Percentiles rank a stretch among this genome's conserved stretches.
phyloP scores from a whole-genome alignment of 1,140 invertebrate genomes.

The Cydia amplana region DNA sequence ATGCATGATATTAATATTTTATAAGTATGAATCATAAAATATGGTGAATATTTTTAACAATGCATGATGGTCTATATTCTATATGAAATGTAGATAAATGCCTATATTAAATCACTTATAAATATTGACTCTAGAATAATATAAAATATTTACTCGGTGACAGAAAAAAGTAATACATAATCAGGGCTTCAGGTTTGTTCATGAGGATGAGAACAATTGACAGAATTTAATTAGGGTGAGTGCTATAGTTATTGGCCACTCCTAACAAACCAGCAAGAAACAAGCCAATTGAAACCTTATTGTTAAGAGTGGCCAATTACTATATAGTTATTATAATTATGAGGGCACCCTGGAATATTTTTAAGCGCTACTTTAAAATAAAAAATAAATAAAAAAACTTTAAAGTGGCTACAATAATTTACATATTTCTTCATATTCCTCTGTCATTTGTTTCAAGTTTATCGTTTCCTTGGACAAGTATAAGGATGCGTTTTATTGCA shows the following conservation, averaged over 20 bases:
- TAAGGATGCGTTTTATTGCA: too few relatives aligned
- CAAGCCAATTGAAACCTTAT: too few relatives aligned
- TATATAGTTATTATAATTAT: background rate
- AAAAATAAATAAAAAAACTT: too few relatives aligned
- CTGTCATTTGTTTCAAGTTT: too few relatives aligned
- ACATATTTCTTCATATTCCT: too few relatives aligned
- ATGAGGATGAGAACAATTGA: background rate
- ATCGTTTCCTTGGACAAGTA: too few relatives aligned
- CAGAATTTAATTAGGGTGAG: background rate
- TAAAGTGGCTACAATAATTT: too few relatives aligned
- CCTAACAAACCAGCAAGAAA: too few relatives aligned
- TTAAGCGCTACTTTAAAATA: too few relatives aligned
- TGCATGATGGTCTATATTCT: constrained; percentile 18
- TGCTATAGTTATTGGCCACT: too few relatives aligned
- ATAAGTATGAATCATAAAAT: constrained; percentile 27
- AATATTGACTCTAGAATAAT: constrained; percentile 20
- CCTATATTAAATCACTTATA: constrained; percentile 23
- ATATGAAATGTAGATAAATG: constrained; percentile 1
- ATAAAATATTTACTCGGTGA: background rate
- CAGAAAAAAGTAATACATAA: constrained; percentile 1
- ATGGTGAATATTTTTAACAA: constrained; percentile 28
- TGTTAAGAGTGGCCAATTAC: too few relatives aligned
- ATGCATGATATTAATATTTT: constrained; percentile 2
- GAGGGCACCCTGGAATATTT: background rate
- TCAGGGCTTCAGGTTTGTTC: background rate